These are phyloP conservation scores for Odontocerum albicorne DNA, from an alignment of 2,888 invertebrate genomes.

Conservation along the genomic window DNA sequence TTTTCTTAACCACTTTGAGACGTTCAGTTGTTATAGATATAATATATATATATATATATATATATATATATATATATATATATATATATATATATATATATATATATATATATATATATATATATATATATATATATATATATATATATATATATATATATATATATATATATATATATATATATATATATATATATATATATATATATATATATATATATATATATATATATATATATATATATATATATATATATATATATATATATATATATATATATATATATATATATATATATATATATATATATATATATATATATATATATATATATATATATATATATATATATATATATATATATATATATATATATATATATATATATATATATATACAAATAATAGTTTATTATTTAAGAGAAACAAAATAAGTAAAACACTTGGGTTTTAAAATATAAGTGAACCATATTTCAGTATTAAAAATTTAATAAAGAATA, in stretches of 20 bases:
- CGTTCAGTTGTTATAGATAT: too few relatives aligned
- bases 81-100: too few relatives aligned
- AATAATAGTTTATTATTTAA: neutral
- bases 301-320: neutral
- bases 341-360: neutral
- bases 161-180: neutral
- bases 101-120: neutral
- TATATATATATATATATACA: neutral
- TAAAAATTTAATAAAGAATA: too few relatives aligned
- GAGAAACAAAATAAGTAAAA: too few relatives aligned
- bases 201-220: neutral
- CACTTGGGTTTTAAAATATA: too few relatives aligned
- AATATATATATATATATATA: too few relatives aligned
- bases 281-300: neutral
- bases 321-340: neutral
- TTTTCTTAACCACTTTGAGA: too few relatives aligned
- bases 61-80: too few relatives aligned
- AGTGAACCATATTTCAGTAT: too few relatives aligned
- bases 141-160: neutral
- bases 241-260: neutral
- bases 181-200: neutral
- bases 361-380: neutral
- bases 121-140: neutral
- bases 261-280: neutral
- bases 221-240: neutral